Conservation (phyloP, 1,140 invertebrate species). For the Drosophila nannoptera region DNA sequence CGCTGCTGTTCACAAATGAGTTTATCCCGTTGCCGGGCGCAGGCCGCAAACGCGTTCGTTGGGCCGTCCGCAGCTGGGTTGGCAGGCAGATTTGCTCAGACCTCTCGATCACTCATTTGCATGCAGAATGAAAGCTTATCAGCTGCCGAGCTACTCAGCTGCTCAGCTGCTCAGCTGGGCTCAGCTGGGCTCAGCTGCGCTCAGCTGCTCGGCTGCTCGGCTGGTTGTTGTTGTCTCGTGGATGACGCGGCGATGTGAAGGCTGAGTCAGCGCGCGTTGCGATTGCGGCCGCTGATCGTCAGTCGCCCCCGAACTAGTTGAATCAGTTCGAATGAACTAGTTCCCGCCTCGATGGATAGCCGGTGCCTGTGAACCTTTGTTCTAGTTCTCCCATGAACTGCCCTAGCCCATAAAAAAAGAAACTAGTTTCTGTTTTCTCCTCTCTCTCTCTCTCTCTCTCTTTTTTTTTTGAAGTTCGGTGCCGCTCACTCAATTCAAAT, state of each 20-base stretch:
- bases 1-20: constrained; percentile 35
- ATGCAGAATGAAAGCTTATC: constrained; percentile 1
- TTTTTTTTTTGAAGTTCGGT: not conserved
- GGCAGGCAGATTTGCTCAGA: constrained; percentile 9
- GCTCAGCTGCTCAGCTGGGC: not conserved
- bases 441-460: too few species aligned
- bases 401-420: too few species aligned
- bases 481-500: not conserved
- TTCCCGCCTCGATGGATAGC: not conserved
- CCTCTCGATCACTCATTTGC: constrained; percentile 14
- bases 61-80: constrained; percentile 7
- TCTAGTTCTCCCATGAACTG: too few species aligned
- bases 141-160: constrained; percentile 5
- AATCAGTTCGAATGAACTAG: constrained; percentile 3
- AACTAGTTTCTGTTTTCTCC: not conserved
- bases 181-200: not conserved
- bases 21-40: constrained; percentile 44
- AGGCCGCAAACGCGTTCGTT: constrained; percentile 5
- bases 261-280: not conserved
- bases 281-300: not conserved
- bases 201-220: not conserved
- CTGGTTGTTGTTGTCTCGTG: not conserved
- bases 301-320: not conserved
- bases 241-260: constrained; percentile 2
- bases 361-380: not conserved